Conservation (phyloP, 2,113 vertebrate genomes). For the Acrocephalus kingi region DNA sequence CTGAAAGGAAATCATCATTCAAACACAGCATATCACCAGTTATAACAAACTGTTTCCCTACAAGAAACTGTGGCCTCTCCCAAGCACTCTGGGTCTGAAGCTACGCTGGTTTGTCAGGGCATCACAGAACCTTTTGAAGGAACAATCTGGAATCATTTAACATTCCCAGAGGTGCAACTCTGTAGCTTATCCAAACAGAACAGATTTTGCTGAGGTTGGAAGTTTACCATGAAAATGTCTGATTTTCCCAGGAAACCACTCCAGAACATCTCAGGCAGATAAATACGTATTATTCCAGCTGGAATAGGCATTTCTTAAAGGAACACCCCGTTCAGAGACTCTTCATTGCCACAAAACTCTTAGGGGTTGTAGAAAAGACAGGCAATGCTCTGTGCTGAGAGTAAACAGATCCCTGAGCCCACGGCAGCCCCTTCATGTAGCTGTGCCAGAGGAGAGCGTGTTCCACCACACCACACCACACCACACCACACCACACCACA, state of each 20-base stretch:
- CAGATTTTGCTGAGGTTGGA: constrained; percentile 30
- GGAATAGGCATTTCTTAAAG: constrained; percentile 11
- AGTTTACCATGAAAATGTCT: not conserved
- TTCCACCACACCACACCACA: not conserved
- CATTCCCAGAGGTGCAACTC: constrained; percentile 14
- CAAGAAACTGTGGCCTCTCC: not conserved
- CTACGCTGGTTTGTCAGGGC: not conserved
- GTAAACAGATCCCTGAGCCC: not conserved
- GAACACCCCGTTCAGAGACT: not conserved
- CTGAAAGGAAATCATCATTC: constrained; percentile 18
- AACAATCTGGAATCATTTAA: constrained; percentile 27
- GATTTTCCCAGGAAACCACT: constrained; percentile 14
- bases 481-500: too few relatives aligned
- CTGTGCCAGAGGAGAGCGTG: not conserved
- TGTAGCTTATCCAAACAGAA: not conserved
- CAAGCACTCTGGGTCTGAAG: not conserved
- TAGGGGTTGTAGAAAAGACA: not conserved
- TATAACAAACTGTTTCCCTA: not conserved
- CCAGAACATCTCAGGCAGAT: constrained; percentile 14
- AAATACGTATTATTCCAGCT: constrained; percentile 8
- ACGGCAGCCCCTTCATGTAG: not conserved
- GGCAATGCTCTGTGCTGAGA: not conserved
- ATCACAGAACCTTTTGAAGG: not conserved
- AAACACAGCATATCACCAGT: not conserved
- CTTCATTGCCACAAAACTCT: not conserved